Base-by-base conservation (phyloP, 1,140 invertebrate species). In the Neodiprion pinetum region DNA sequence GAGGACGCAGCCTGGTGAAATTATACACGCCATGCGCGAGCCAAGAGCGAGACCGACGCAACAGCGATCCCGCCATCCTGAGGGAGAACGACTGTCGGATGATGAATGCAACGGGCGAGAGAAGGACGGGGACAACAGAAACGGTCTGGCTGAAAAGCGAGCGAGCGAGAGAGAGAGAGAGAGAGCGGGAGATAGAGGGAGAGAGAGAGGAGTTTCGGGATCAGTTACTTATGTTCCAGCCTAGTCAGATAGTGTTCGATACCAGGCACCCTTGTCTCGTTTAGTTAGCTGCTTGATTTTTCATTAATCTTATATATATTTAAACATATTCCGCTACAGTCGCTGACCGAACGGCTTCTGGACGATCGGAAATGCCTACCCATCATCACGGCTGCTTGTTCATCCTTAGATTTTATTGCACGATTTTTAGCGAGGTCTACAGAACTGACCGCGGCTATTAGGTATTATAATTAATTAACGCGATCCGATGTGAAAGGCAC, bases 151-250 rank as follows among this genome's bases (percentile, higher is more conserved):
- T 61, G 49, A 48, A 67, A 40, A 72, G 69, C 10, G 67, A 69
- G 73, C 74, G 73, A 67, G 74, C 48, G 71, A 75, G 73, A 74
- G 78, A 67, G 71, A 72, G 71, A 76, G 65, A 77, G 74, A 79
- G 75, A 70, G 50, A 48, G 28, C 7, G 48, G 77, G 65, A 74
- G 72, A 73, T 73, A 74, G 76, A 80, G 75, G 76, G 73, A 74
- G 77, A 72, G 77, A 80, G 78, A 74, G 77, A 76, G 77, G 75
- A 28, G n/a, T 67, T 66, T 40, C 84, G 78, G 82, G 86, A 87
- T 87, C 84, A 82, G 80, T 87, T 86, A 81, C 67, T 79, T 81
- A 81, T 85, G 84, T 85, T 82, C 82, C 83, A 82, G 84, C 84
- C 80, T 86, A 76, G 80, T 75, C 77, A 81, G 83, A 85, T 85